A percentile compares a stretch with the other conserved stretches of the same genome.
Evolutionary conservation across 2,113 vertebrate genomes (phyloP).

Genomic region (Microcebus griseorufus): DNA sequence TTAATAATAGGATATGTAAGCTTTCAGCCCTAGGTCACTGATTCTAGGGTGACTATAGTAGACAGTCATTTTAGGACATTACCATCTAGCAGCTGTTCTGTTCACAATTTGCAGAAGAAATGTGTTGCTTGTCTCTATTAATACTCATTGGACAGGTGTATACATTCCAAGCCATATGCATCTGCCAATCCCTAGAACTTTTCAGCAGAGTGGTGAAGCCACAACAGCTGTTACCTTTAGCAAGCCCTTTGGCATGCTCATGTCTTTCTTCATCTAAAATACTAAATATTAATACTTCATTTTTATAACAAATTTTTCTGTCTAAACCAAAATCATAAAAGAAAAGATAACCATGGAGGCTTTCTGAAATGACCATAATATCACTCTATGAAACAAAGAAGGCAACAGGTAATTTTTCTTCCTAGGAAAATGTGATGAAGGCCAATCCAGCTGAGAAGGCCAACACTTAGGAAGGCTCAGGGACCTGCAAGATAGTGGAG

Average conservation of each 20-base stretch:
- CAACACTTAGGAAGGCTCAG: background rate
- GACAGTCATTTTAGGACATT: slow-evolving; percentile 39
- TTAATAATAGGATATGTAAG: slow-evolving; percentile 27
- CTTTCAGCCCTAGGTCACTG: slow-evolving; percentile 38
- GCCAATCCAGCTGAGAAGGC: slow-evolving; percentile 6
- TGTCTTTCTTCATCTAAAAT: background rate
- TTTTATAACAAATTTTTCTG: background rate
- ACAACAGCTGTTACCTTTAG: slow-evolving; percentile 59
- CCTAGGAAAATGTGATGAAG: background rate
- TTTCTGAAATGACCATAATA: background rate
- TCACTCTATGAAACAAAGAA: background rate
- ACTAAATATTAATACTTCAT: background rate
- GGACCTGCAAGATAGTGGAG: background rate
- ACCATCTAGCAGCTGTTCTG: slow-evolving; percentile 65
- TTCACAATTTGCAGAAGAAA: slow-evolving; percentile 51
- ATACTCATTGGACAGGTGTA: slow-evolving; percentile 70
- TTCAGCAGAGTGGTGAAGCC: slow-evolving; percentile 32
- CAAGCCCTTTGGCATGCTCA: background rate
- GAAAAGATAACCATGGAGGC: background rate
- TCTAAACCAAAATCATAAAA: slow-evolving; percentile 39
- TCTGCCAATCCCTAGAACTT: slow-evolving; percentile 51
- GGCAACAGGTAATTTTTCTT: background rate
- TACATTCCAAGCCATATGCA: slow-evolving; percentile 38
- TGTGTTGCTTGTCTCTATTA: slow-evolving; percentile 67
- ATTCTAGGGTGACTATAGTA: background rate